Base-by-base conservation (phyloP, 2,888 invertebrate genomes). In the Melinaea menophilus region DNA sequence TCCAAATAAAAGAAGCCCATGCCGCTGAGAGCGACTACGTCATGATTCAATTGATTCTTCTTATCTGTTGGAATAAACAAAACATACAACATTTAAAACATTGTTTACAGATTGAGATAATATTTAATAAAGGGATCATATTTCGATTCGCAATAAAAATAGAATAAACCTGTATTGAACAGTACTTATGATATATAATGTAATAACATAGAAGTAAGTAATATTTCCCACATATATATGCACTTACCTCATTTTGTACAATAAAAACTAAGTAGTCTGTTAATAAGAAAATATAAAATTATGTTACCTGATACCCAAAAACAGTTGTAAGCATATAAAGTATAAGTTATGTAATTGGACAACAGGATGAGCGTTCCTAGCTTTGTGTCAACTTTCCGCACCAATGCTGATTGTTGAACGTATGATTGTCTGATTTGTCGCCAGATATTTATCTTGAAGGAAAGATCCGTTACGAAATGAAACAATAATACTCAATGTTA, bases 261-360 rank as follows among this genome's bases (percentile, higher is more conserved):
- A 22, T 22, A 1, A 22, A 22, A 22, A 22, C 1, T 22, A 22
- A 22, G 22, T 22, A 22, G 1, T 22, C 22, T 22, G 22, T 12
- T 22, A n/a, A 51, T n/a, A 47, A 31, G 51, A 56, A 12, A 37
- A 13, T 51, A 3, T 45, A 41, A 7, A 33, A 56, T 11, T 37
- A 54, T 70, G 91, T 90, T 81, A 94, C 94, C 93, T 92, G 64
- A 94, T 89, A 41, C 93, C 94, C 72, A 94, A 90, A 74, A 94
- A 95, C 7, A 95, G 86, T 73, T 95, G 95, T 59, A 95, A 89
- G 68, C 95, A 95, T 67, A 95, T 94, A 75, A 95, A 95, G 79
- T 94, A 95, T 60, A 95, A 90, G 77, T 95, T 95, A 72, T 93
- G 94, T 31, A 92, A 71, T 94, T 95, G 0, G 95, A 94, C 4